A percentile compares a stretch with the other conserved stretches of the same genome.
These are phyloP conservation scores for Helicolenus hilgendorfi DNA, from an alignment of 2,797 vertebrate species.

Conservation along the genomic window DNA sequence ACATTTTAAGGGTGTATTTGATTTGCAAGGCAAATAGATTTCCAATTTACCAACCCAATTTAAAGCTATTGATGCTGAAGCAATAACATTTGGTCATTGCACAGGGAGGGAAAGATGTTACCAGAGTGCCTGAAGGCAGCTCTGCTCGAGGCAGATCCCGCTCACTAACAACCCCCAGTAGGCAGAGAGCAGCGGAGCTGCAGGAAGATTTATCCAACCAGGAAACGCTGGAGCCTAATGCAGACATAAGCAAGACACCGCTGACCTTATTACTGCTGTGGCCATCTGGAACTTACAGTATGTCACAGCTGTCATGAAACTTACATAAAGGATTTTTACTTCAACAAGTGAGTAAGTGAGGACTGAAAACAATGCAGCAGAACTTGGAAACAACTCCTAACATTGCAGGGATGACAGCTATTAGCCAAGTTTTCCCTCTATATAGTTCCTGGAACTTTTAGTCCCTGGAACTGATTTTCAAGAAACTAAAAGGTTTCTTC, in stretches of 20 bases:
- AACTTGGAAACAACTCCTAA: background rate
- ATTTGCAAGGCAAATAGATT: constrained; percentile 37
- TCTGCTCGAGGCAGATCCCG: constrained; percentile 29
- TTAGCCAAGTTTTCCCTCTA: background rate
- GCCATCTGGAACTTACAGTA: background rate
- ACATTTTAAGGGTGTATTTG: constrained; percentile 3
- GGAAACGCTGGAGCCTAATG: constrained; percentile 29
- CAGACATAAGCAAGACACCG: background rate
- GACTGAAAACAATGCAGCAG: background rate
- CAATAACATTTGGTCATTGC: constrained; percentile 35
- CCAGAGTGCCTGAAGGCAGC: constrained; percentile 30
- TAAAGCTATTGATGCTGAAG: constrained; percentile 20
- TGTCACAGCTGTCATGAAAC: background rate
- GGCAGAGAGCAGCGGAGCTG: constrained; percentile 10
- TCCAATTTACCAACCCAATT: constrained; percentile 11
- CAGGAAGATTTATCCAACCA: constrained; percentile 29
- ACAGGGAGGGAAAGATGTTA: constrained; percentile 8
- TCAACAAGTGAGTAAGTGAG: background rate
- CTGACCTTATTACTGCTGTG: background rate
- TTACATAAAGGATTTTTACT: background rate
- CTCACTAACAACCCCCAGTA: constrained; percentile 47
- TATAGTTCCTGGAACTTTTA: too few species aligned
- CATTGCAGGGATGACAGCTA: background rate
- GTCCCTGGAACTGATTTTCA: too few species aligned
- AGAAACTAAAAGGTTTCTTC: too few species aligned